These are phyloP conservation scores for Ommatoiulus sabulosus DNA, from an alignment of 2,888 invertebrate species.

Conservation along the genomic window DNA sequence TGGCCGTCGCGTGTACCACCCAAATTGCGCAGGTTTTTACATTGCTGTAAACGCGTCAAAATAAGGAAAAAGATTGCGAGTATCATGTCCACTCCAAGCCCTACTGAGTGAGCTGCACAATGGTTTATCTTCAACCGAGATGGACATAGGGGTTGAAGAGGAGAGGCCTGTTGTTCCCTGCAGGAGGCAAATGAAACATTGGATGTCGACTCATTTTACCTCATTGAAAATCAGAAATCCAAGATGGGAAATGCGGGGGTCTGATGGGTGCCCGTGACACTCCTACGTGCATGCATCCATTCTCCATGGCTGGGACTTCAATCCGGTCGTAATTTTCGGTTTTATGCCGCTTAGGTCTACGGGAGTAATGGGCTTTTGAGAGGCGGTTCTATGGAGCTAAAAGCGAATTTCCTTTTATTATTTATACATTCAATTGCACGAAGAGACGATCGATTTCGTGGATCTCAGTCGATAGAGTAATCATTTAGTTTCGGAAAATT, in stretches of 20 bases:
- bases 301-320: background rate
- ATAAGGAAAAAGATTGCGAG: background rate
- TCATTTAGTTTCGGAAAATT: constrained; percentile 53
- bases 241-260: constrained; percentile 31
- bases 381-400: constrained; percentile 42
- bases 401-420: constrained; percentile 52
- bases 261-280: background rate
- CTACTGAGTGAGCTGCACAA: background rate
- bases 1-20: background rate
- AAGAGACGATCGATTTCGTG: constrained; percentile 53
- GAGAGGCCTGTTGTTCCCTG: background rate
- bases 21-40: background rate
- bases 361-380: constrained; percentile 42
- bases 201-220: constrained; percentile 23
- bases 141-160: constrained; percentile 16
- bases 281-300: background rate
- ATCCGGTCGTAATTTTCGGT: constrained; percentile 25
- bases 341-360: constrained; percentile 35
- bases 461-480: constrained; percentile 52
- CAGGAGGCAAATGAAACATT: constrained; percentile 39
- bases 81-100: constrained; percentile 8
- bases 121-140: background rate
- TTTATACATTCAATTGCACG: constrained; percentile 52
- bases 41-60: background rate
- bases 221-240: constrained; percentile 43